Conservation (phyloP, 1,140 invertebrate species). For the Drosophila malerkotliana region DNA sequence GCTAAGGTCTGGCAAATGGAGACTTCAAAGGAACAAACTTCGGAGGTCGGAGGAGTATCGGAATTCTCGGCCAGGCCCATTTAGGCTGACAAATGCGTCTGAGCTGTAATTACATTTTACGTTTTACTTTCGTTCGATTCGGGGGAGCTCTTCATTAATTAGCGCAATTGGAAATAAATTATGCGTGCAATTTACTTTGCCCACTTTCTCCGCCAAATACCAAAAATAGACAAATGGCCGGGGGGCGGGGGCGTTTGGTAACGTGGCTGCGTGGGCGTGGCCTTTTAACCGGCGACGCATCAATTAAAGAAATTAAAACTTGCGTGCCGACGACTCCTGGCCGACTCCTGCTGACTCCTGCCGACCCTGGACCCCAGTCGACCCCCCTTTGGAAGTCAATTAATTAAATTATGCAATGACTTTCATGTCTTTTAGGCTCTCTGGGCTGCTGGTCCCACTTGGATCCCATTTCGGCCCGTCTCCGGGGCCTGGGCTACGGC, state of each 20-base stretch:
- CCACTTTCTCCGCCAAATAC: conserved; percentile 52
- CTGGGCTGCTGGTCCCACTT: conserved; percentile 86
- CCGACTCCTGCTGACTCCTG: background rate
- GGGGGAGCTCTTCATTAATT: conserved; percentile 63
- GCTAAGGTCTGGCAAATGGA: background rate
- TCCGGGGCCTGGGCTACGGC: conserved; percentile 86
- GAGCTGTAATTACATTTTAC: conserved; percentile 64
- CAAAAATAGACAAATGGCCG: conserved; percentile 27
- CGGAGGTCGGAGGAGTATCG: background rate
- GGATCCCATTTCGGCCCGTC: conserved; percentile 86
- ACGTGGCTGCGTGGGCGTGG: conserved; percentile 4
- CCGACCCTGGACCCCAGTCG: background rate
- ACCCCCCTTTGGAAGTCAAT: conserved; percentile 52
- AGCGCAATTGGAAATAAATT: conserved; percentile 81
- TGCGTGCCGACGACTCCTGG: conserved; percentile 49
- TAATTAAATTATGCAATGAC: conserved; percentile 73
- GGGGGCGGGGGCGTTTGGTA: background rate
- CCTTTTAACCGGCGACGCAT: conserved; percentile 44
- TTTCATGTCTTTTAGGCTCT: conserved; percentile 83
- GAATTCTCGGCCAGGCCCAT: conserved; percentile 31
- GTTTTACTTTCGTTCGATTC: conserved; percentile 44
- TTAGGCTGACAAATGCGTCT: conserved; percentile 50
- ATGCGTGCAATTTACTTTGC: conserved; percentile 80
- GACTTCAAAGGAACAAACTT: conserved; percentile 45
- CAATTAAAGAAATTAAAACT: conserved; percentile 83